Percentiles rank a stretch among this genome's conserved stretches.
These are phyloP conservation scores for Plodia interpunctella DNA, from an alignment of 1,140 invertebrate genomes.

Conservation along the genomic window DNA sequence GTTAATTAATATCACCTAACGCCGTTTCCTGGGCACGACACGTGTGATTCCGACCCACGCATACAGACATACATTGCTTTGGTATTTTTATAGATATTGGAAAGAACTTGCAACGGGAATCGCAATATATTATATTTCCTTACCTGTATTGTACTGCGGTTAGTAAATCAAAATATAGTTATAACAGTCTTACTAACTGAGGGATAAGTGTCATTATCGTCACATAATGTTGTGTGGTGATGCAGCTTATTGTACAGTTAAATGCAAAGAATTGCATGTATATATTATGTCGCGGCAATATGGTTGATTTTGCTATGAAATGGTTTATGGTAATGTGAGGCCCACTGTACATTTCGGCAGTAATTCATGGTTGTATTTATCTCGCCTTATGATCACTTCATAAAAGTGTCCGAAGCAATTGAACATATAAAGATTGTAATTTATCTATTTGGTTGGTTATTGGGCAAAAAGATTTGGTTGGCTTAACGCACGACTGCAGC, in stretches of 20 bases:
- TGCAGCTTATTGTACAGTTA: too few relatives aligned
- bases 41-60: not conserved
- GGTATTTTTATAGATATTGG: not conserved
- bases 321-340: not conserved
- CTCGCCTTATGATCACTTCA: not conserved
- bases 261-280: too few relatives aligned
- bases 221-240: too few relatives aligned
- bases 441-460: not conserved
- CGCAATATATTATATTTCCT: too few relatives aligned
- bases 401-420: constrained; percentile 5
- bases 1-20: not conserved
- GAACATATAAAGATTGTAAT: not conserved
- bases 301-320: too few relatives aligned
- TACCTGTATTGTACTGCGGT: not conserved
- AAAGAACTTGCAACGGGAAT: not conserved
- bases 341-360: not conserved
- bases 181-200: not conserved
- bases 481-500: not conserved
- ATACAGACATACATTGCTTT: not conserved
- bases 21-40: not conserved
- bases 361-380: not conserved
- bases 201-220: not conserved
- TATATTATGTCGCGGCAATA: too few relatives aligned
- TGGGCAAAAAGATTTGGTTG: not conserved
- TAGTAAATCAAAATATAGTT: not conserved